These are phyloP conservation scores for Cygnus atratus DNA, from an alignment of 2,113 vertebrate species.

Conservation along the genomic window DNA sequence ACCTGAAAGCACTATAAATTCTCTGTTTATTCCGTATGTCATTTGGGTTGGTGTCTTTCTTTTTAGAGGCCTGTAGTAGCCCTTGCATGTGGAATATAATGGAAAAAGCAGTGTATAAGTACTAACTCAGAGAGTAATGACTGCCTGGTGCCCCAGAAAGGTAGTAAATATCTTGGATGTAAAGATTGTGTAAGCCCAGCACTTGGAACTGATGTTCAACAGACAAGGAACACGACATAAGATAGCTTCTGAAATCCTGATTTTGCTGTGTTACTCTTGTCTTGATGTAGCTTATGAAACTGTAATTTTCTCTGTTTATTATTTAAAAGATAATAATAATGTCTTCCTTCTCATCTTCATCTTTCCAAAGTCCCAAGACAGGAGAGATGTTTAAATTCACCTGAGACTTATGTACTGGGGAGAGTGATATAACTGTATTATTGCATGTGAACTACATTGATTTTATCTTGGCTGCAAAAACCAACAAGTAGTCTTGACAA, in stretches of 20 bases:
- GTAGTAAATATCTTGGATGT: not conserved
- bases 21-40: not conserved
- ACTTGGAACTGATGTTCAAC: not conserved
- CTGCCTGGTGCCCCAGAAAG: not conserved
- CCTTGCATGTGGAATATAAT: fast-evolving
- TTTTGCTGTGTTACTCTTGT: not conserved
- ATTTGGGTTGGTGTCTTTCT: not conserved
- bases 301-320: not conserved
- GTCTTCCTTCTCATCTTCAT: not conserved
- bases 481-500: not conserved
- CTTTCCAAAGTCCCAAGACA: not conserved
- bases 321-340: not conserved
- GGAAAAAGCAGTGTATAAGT: not conserved
- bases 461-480: not conserved
- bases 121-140: not conserved
- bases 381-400: not conserved
- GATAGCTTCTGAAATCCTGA: not conserved
- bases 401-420: not conserved
- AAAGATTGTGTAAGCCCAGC: not conserved
- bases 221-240: not conserved
- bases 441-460: not conserved
- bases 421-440: fast-evolving
- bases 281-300: not conserved
- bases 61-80: not conserved
- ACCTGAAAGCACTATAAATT: not conserved